These are phyloP conservation scores for Diloba caeruleocephala DNA, from an alignment of 2,888 invertebrate genomes.

Conservation along the genomic window DNA sequence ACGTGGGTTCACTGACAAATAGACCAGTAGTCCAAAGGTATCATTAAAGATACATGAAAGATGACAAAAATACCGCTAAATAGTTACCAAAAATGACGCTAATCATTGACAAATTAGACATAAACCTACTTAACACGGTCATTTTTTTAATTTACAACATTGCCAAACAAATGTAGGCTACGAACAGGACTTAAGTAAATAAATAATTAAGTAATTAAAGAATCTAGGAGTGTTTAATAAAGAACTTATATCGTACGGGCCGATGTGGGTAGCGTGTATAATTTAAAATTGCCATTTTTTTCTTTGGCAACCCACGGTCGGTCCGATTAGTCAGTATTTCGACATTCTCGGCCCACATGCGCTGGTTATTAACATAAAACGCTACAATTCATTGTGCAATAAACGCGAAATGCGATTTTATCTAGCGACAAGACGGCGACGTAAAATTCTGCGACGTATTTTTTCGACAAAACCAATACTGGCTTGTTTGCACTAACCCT, in stretches of 20 bases:
- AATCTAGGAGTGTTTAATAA: constrained; percentile 78
- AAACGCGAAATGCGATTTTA: constrained; percentile 85
- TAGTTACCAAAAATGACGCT: constrained; percentile 60
- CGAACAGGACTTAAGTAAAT: constrained; percentile 62
- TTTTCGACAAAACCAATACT: constrained; percentile 62
- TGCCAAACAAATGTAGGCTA: constrained; percentile 67
- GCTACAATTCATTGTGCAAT: constrained; percentile 86
- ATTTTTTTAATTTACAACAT: constrained; percentile 44
- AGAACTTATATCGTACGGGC: constrained; percentile 68
- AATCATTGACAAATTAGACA: constrained; percentile 31
- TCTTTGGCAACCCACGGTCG: constrained; percentile 82
- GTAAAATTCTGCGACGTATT: constrained; percentile 65
- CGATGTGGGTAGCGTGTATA: constrained; percentile 85
- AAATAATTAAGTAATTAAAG: constrained; percentile 85
- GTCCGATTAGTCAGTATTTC: constrained; percentile 87
- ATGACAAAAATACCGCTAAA: constrained; percentile 69
- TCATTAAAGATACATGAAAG: constrained; percentile 63
- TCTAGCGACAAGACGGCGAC: constrained; percentile 76
- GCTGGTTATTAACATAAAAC: constrained; percentile 85
- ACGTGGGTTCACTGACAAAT: constrained; percentile 58
- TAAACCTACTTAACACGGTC: constrained; percentile 35
- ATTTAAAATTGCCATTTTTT: constrained; percentile 88
- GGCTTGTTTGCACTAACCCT: constrained; percentile 51
- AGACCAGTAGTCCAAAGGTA: constrained; percentile 64
- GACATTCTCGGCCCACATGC: constrained; percentile 83